Base-by-base conservation (phyloP, 2,113 vertebrate species). In the Gadus chalcogrammus region DNA sequence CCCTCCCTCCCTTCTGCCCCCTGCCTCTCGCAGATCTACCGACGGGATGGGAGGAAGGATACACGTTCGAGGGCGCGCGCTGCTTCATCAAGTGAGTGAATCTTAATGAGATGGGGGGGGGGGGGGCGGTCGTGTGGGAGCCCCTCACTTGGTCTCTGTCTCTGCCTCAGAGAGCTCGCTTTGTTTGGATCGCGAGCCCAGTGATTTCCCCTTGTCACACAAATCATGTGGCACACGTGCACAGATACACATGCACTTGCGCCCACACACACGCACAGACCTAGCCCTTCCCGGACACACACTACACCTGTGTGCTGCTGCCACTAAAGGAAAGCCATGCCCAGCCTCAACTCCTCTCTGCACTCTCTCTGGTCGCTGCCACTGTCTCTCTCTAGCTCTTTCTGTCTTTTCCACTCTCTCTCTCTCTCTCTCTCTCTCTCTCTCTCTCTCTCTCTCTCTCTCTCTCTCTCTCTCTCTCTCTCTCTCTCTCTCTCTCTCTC, bases 41-140 rank as follows among this genome's bases (percentile, higher is more conserved):
- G 38, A 96, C 95, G 64, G 96, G 96, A 76, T 98, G 96, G 96
- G 96, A 98, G 84, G 96, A 98, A 93, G 96, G 95, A 8, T 98
- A 94, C 77, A 98, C 96, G 27, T 98, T 98, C 76, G 96, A 98
- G 88, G 96, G 96, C 77, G 96, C 96, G 78, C 94, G 96, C 86
- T 98, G 97, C 80, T 98, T 96, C 90, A 96, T 98, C 90, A 98
- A 98, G 95, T 98, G 94, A 97, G 96, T 38, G 58, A 68, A 62
- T 72, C 15, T 64, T 28, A 48, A 38, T 55, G 42, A 48, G 42
- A 9, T 2, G 3, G 76, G 53, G 17, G 65, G 31, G 70, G 70
- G 61, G 55, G 24, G 71, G 38, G 52, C 67, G 6, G 63, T 15
- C 56, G 65, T 35, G 22, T 55, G 17, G 59, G 53, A 24, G 9